These are phyloP conservation scores for Sialia sialis DNA, from an alignment of 2,113 vertebrate genomes.

Conservation along the genomic window DNA sequence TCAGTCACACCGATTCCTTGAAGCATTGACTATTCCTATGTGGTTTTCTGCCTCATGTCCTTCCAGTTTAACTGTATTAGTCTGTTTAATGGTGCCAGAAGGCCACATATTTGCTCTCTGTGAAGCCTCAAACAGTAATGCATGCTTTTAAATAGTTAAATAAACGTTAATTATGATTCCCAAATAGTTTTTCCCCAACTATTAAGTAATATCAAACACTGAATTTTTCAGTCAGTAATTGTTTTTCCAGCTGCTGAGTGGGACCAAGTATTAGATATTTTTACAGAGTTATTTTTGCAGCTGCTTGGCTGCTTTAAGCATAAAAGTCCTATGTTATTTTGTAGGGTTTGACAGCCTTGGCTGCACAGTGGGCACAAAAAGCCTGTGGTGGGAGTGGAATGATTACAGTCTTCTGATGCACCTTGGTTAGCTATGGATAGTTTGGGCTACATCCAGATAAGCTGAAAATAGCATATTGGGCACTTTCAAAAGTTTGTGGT, in stretches of 20 bases:
- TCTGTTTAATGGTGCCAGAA: conserved; percentile 28
- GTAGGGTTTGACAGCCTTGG: neutral
- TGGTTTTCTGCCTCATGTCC: neutral
- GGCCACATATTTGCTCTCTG: neutral
- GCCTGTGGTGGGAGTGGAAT: neutral
- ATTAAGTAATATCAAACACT: conserved; percentile 44
- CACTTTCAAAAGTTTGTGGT: conserved; percentile 17
- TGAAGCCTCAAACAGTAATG: conserved; percentile 20
- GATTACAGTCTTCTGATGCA: neutral
- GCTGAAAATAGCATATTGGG: conserved; percentile 9
- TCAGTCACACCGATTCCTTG: neutral
- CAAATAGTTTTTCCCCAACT: conserved; percentile 34
- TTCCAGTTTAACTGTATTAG: neutral
- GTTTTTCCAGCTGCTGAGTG: conserved; percentile 41
- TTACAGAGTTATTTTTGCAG: conserved; percentile 53
- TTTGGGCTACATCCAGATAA: conserved; percentile 1
- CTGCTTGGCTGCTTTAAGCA: neutral
- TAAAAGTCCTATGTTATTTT: neutral
- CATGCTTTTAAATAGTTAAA: conserved; percentile 35
- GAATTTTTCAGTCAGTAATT: conserved; percentile 60
- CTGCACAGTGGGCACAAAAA: conserved; percentile 1
- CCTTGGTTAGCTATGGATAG: conserved; percentile 25
- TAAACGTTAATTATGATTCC: conserved; percentile 59
- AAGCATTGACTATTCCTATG: neutral
- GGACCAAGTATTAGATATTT: conserved; percentile 35